Evolutionary conservation across 1,140 invertebrate genomes (phyloP), one percentile per base, ranked within the genome.

Genomic region (Zophobas morio): DNA sequence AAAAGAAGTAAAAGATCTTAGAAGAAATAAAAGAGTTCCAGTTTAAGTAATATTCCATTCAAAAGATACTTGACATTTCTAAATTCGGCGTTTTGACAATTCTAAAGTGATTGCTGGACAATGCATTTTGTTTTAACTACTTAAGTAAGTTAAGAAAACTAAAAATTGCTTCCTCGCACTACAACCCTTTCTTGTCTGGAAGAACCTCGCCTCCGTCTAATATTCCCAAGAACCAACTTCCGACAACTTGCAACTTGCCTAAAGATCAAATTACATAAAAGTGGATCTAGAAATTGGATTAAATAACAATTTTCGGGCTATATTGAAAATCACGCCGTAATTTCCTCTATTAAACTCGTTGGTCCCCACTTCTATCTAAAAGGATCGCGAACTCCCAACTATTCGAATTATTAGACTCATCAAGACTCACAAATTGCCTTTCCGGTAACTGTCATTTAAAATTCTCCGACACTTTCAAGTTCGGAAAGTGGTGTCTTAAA

Each of bases 371-470:
- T 46, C 42, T 4, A 3, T 8, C 8, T 6, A 53, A 53, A 53
- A 53, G 49, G 49, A 8, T 53, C 20, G 36, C 56, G 37, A 60
- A 60, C 56, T 60, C 35, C 35, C 35, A 46, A 46, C 56, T 32
- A 60, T 60, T 60, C 35, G 36, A 60, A 60, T 60, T 60, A 60
- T 36, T 60, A 60, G n/a, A 1, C 56, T 60, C 56, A 60, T 60
- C 56, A 60, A 60, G 36, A 60, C 8, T 60, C 33, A 6, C 33
- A 60, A 37, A 60, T 36, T 60, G 56, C 33, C 53, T 46, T 4
- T 8, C 8, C 8, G 3, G 42, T 46, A 4, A 8, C 42, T 46
- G 42, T 46, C 42, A 46, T 46, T 46, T 46, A 46, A 46, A 46
- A 46, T 4, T 3, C 42, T 46, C 8, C 42, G 8, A 8, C 42